These are phyloP conservation scores for Aspidiotus rigidus DNA, from an alignment of 2,888 invertebrate species.

Conservation along the genomic window DNA sequence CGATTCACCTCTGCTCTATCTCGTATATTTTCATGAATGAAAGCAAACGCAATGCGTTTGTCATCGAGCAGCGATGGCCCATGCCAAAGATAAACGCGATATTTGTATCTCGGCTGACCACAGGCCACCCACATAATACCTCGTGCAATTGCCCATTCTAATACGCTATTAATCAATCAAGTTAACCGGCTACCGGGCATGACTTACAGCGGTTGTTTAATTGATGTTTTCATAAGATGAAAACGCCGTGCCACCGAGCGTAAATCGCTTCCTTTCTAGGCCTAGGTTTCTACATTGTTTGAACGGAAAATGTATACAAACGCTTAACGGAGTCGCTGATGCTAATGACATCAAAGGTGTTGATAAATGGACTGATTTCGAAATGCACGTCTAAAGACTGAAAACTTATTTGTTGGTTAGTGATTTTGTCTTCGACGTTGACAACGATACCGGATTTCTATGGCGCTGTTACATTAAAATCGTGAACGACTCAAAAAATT, in stretches of 20 bases:
- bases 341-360: background rate
- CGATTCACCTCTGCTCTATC: constrained; percentile 11
- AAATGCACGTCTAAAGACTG: background rate
- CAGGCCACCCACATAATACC: constrained; percentile 32
- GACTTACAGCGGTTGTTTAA: constrained; percentile 2
- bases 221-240: background rate
- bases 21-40: constrained; percentile 12
- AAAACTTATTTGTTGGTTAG: background rate
- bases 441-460: background rate
- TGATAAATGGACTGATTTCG: background rate
- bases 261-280: background rate
- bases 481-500: too few species aligned
- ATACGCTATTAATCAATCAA: constrained; percentile 1
- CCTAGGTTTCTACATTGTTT: background rate
- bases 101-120: constrained; percentile 27
- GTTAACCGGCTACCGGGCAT: constrained; percentile 4
- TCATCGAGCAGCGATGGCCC: constrained; percentile 16
- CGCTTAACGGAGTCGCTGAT: background rate
- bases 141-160: constrained; percentile 28
- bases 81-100: constrained; percentile 17
- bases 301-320: background rate
- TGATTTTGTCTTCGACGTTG: background rate
- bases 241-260: background rate
- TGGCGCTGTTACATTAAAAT: too few species aligned
- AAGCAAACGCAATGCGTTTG: constrained; percentile 15